phyloP scores from a whole-genome alignment of 2,797 vertebrate species.

The Choloepus didactylus region DNA sequence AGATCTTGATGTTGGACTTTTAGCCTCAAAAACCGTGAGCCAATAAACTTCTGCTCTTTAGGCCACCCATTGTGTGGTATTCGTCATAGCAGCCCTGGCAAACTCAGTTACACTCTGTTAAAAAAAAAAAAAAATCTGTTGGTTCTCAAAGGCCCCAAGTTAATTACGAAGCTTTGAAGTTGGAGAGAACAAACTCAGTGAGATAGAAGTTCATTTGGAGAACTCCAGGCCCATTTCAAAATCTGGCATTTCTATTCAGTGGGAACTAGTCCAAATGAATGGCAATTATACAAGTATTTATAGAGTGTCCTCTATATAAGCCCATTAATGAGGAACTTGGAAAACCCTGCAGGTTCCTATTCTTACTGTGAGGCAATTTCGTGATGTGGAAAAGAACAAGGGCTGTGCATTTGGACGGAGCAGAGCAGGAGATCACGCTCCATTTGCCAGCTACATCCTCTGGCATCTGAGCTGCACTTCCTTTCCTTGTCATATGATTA shows the following conservation, averaged over 20 bases:
- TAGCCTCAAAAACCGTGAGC: too few relatives aligned
- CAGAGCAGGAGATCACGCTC: neutral
- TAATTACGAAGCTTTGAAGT: neutral
- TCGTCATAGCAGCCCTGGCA: too few relatives aligned
- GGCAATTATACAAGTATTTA: neutral
- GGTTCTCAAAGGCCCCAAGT: neutral
- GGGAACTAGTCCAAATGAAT: neutral
- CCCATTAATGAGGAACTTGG: rapidly evolving
- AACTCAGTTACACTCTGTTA: too few relatives aligned
- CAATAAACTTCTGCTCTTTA: too few relatives aligned
- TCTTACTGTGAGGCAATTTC: neutral
- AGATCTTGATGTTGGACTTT: too few relatives aligned
- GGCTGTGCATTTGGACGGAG: neutral
- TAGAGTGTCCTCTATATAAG: neutral
- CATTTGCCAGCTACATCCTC: neutral
- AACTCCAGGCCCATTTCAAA: neutral
- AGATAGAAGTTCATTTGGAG: neutral
- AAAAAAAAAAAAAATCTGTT: neutral
- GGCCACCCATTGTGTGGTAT: too few relatives aligned
- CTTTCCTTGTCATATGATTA: neutral
- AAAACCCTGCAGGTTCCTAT: neutral
- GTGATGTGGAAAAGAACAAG: neutral
- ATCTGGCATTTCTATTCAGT: neutral
- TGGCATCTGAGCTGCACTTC: neutral
- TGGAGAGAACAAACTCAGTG: neutral